Evolutionary conservation across 1,140 invertebrate species (phyloP).

Genomic region (Gonatopus flavifemur): DNA sequence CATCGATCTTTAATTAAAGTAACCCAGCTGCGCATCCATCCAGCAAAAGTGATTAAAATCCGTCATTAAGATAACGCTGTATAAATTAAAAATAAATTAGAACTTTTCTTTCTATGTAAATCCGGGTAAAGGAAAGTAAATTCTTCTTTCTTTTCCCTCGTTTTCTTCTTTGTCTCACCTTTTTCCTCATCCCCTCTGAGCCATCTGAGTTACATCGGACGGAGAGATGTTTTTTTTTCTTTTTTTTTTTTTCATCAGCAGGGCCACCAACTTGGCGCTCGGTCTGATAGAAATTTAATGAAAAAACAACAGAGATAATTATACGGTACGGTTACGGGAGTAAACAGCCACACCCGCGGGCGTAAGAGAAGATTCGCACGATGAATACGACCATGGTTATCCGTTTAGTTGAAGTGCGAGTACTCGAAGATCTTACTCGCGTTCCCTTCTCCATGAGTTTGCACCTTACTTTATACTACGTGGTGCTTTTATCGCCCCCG

Average conservation of each 20-base stretch:
- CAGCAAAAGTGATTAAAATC: constrained; percentile 43
- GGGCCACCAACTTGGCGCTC: too few relatives aligned
- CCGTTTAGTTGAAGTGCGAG: too few relatives aligned
- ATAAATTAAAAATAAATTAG: constrained; percentile 45
- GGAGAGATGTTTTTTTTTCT: too few relatives aligned
- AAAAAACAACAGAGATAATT: constrained; percentile 51
- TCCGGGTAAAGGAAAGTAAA: too few relatives aligned
- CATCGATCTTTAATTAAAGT: too few relatives aligned
- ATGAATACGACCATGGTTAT: too few relatives aligned
- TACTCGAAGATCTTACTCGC: constrained; percentile 10
- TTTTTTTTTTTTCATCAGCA: too few relatives aligned
- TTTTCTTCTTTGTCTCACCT: too few relatives aligned
- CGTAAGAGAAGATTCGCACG: constrained; percentile 6
- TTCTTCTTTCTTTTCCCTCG: too few relatives aligned
- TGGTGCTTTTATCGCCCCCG: too few relatives aligned
- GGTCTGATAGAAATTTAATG: constrained; percentile 48
- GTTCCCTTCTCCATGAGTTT: constrained; percentile 14
- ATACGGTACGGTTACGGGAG: constrained; percentile 13
- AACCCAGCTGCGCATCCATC: constrained; percentile 1
- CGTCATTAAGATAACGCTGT: constrained; percentile 31
- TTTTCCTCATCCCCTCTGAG: too few relatives aligned
- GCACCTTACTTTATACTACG: neutral
- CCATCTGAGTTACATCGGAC: too few relatives aligned
- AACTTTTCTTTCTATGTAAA: constrained; percentile 16
- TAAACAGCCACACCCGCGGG: constrained; percentile 20